Base-by-base conservation (phyloP, 2,888 invertebrate species). In the Heliconius charithonia region DNA sequence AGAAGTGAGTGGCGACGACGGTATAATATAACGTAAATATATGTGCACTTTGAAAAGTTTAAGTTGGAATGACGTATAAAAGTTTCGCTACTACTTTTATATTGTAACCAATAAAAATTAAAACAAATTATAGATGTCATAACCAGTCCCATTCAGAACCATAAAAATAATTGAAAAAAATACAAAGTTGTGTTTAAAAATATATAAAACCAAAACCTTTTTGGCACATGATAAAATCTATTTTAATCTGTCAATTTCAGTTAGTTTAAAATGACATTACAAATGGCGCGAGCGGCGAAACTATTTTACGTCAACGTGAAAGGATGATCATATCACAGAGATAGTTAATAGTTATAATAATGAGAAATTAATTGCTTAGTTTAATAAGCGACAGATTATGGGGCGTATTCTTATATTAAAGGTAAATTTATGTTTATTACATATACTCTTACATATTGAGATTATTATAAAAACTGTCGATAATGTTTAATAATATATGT, bases 241-340 rank as follows among this genome's bases (percentile, higher is more conserved):
- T 67, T 70, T 62, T 41, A 32, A 56, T 78, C 37, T 76, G 77
- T 66, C 70, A 66, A 22, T n/a, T 22, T 59, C 22, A 25, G 41
- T 27, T 41, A 63, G 37, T 45, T 65, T 74, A 19, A 16, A 27
- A 59, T 65, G 45, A 76, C 72, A 71, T 67, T 66, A 27, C 63
- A 77, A 80, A 79, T 78, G 75, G 67, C 82, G 79, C 81, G 79
- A 85, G 88, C 72, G 7, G 72, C 72, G 74, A 74, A 74, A 88
- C 86, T 87, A 86, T 86, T 84, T 84, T 78, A 78, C 79, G 83
- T 75, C 85, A 77, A 82, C 79, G 86, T 87, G 87, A 88, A 88
- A 85, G 79, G 87, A 88, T 88, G 86, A 87, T 86, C 79, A 81
- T 88, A 91, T 91, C 91, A 90, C 91, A 90, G 89, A 89, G 87